phyloP scores from a whole-genome alignment of 1,140 invertebrate species.

The Hydropsyche tenuis region DNA sequence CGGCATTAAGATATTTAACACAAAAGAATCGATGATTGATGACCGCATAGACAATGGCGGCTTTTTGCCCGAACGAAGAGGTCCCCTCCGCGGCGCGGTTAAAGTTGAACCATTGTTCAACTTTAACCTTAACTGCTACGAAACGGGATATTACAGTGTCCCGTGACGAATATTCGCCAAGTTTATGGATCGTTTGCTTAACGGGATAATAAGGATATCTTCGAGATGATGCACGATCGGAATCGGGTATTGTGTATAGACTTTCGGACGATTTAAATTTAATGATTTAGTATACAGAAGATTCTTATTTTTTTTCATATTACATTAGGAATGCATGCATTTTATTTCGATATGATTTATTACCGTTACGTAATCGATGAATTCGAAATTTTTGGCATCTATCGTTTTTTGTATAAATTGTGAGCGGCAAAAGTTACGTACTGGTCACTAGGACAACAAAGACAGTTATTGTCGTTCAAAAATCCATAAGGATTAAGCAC shows the following conservation, averaged over 20 bases:
- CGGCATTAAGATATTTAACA: conserved; percentile 33
- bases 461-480: conserved; percentile 45
- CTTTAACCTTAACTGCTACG: neutral
- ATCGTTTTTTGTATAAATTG: too few relatives aligned
- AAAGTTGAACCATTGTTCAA: neutral
- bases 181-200: neutral
- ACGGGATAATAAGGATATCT: too few relatives aligned
- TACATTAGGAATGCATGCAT: too few relatives aligned
- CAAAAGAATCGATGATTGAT: conserved; percentile 51
- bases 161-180: neutral
- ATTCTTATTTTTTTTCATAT: too few relatives aligned
- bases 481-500: conserved; percentile 44
- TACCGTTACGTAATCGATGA: too few relatives aligned
- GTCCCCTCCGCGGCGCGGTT: neutral
- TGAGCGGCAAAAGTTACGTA: neutral
- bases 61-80: neutral
- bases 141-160: neutral
- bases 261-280: too few relatives aligned
- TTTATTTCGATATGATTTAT: too few relatives aligned
- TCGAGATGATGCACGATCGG: too few relatives aligned
- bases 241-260: too few relatives aligned
- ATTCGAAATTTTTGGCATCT: too few relatives aligned
- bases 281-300: too few relatives aligned
- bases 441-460: conserved; percentile 19
- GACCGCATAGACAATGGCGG: conserved; percentile 42